Base-by-base conservation (phyloP, 2,888 invertebrate species). In the Smittia aterrima region DNA sequence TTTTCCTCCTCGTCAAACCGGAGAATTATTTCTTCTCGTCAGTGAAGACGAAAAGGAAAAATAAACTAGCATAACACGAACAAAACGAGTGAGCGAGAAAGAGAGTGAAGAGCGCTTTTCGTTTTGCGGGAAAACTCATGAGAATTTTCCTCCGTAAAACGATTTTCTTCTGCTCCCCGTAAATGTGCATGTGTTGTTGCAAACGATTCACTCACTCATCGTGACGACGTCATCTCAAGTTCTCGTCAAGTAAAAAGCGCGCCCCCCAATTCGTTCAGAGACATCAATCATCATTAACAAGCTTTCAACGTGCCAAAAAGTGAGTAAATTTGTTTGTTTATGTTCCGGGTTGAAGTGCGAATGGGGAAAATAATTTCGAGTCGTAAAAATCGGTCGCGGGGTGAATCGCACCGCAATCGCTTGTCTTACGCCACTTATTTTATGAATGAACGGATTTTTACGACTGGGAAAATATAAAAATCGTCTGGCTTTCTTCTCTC, bases 401-500 rank as follows among this genome's bases (percentile, higher is more conserved):
- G 41, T 68, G 22, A 68, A 25, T 41, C 41, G 54, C 7, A 58
- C 47, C 25, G 32, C 11, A 27, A 66, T n/a, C 6, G 32, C 13
- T 27, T 32, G 16, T 64, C 27, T 64, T 64, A 27, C 64, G 64
- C 25, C 7, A 27, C 27, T 64, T 25, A 25, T 27, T 64, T 64
- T 27, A 64, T 64, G 64, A 64, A 64, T 64, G 64, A 64, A 64
- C 20, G 64, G 64, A 64, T 64, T 64, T 58, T 64, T 64, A 64
- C 27, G 25, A 27, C 64, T 27, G 7, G 11, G 18, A 22, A 58
- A 58, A 58, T 18, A 68, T 58, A 72, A 72, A 72, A 72, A 72
- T 72, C 62, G 72, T 72, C 72, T 72, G 72, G 72, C 53, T 58
- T 54, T 18, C n/a, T 7, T 53, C 20, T 47, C 41, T 67, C 24